A percentile compares a stretch with the other conserved stretches of the same genome.
These are phyloP conservation scores for Barypeithes pellucidus DNA, from an alignment of 2,888 invertebrate genomes.

Conservation along the genomic window DNA sequence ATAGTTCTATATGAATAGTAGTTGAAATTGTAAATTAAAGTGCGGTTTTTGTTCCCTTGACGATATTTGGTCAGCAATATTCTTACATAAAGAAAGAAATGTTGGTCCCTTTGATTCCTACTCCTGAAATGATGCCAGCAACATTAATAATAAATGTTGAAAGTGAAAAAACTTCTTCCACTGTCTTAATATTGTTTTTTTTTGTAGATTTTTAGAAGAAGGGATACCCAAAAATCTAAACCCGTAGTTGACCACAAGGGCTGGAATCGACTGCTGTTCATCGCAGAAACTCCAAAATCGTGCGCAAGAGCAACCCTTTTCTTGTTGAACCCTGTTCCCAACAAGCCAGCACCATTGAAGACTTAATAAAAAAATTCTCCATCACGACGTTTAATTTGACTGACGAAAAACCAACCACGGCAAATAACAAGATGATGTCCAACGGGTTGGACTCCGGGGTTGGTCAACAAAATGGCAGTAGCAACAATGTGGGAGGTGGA, in stretches of 20 bases:
- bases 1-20: too few relatives aligned
- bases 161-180: too few relatives aligned
- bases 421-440: constrained; percentile 79
- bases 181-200: constrained; percentile 35
- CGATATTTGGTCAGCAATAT: too few relatives aligned
- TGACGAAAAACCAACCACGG: constrained; percentile 60
- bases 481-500: constrained; percentile 74
- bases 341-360: constrained; percentile 61
- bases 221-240: constrained; percentile 55
- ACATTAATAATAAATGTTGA: too few relatives aligned
- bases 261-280: constrained; percentile 55
- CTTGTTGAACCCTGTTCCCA: constrained; percentile 51
- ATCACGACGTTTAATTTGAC: constrained; percentile 63
- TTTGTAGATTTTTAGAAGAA: constrained; percentile 63
- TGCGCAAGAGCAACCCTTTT: constrained; percentile 45
- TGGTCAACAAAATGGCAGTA: constrained; percentile 89
- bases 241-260: constrained; percentile 50
- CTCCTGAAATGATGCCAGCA: too few relatives aligned
- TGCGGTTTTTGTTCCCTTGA: too few relatives aligned
- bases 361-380: constrained; percentile 60
- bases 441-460: constrained; percentile 86
- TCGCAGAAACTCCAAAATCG: constrained; percentile 52
- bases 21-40: too few relatives aligned
- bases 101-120: too few relatives aligned
- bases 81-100: too few relatives aligned